phyloP scores from a whole-genome alignment of 1,140 invertebrate species.

The Drosophila nigromelanica region DNA sequence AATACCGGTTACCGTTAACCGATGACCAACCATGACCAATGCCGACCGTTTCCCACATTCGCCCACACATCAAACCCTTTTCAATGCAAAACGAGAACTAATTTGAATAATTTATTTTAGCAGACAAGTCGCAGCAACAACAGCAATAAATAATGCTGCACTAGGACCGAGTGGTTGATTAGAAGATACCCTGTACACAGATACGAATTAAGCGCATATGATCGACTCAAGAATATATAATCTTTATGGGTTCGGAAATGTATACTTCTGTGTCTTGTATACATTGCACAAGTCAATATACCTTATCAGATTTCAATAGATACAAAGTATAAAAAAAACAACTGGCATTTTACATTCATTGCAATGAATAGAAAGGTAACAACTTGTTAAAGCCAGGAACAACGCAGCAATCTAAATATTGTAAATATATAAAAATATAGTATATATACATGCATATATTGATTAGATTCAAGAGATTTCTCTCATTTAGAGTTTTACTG shows the following conservation, averaged over 20 bases:
- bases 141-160: neutral
- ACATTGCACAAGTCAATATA: no score
- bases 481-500: neutral
- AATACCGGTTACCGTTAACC: slow-evolving; percentile 21
- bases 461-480: no score
- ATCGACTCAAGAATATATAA: no score
- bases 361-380: slow-evolving; percentile 37
- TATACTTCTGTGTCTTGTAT: no score
- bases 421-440: no score
- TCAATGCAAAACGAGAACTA: slow-evolving; percentile 61
- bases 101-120: slow-evolving; percentile 68
- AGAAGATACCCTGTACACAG: no score
- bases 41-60: neutral
- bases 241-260: no score
- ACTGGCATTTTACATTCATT: slow-evolving; percentile 44
- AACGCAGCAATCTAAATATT: no score
- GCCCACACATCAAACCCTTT: slow-evolving; percentile 54
- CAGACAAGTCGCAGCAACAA: neutral
- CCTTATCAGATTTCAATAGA: neutral
- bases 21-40: neutral
- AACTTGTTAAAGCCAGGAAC: neutral
- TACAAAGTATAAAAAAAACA: slow-evolving; percentile 7
- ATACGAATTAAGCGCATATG: no score
- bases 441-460: no score
- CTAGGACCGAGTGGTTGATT: no score